Evolutionary conservation across 2,113 vertebrate species (phyloP), one percentile per base, ranked within the genome.

Genomic region (Tragelaphus scriptus): DNA sequence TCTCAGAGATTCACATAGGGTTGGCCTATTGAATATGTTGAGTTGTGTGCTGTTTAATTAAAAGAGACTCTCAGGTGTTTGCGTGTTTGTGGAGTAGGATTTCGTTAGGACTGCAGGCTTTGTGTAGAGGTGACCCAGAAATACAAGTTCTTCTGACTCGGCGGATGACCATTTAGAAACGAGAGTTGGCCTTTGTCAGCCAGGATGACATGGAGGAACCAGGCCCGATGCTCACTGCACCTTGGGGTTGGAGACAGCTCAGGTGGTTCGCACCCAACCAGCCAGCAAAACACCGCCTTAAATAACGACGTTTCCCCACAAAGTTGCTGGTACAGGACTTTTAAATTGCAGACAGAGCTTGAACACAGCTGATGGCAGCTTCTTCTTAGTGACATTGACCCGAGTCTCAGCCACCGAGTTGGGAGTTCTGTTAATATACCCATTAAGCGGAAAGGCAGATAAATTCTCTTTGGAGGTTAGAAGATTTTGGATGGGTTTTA

Each of bases 111-210:
- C 40, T 25, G 30, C 23, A 91, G 88, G 25, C 88, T 91, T 94
- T 96, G 96, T 98, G 85, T 97, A 93, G 68, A 55, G 63, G 44
- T 95, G 68, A 90, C 0, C 93, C 19, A 88, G 92, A 68, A 95
- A 49, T 53, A 12, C 32, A 80, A 93, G 96, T 94, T 97, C 94
- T 81, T 96, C 92, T 19, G n/a, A 53, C 30, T 55, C n/a, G 8
- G 7, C 0, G 14, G 84, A 26, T 77, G 40, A 47, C 56, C 44
- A 23, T 79, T 90, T 75, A 85, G 80, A 81, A 79, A 89, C 71
- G 14, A 61, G 65, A 59, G 21, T 36, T 77, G 6, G 36, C 77
- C 44, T 51, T 51, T 65, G 7, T 56, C 85, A 30, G 59, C 28
- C n/a, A 93, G 82, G 61, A 96, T 89, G 47, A 36, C 49, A 63